Base-by-base conservation (phyloP, 2,113 vertebrate genomes). In the Larimichthys polyactis region DNA sequence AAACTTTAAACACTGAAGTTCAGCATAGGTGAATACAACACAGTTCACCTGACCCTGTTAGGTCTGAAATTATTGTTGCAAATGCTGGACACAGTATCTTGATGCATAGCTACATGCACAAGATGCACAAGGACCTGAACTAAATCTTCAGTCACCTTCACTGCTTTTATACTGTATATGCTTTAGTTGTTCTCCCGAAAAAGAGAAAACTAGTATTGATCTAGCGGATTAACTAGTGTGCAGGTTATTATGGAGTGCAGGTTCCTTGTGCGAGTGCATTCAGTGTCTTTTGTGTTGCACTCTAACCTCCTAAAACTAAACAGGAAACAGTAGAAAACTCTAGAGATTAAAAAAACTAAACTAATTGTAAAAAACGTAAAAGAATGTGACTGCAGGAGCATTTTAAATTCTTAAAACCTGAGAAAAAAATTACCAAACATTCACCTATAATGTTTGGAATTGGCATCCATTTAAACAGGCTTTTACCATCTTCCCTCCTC, bases 391-490 rank as follows among this genome's bases (percentile, higher is more conserved):
- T 32, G 22, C 10, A 11, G n/a, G 2, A 20, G 62, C 12, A 44
- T 55, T 55, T 20, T 10, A 55, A 29, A 6, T 4, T 2, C 3
- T 43, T 0, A 43, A 49, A 48, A 24, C 29, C 17, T 27, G 4
- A 44, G 0, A 27, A 6, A 22, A n/a, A 12, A 12, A 59, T 15
- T 29, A 12, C 20, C 17, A 57, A 5, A 19, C 11, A 15, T 19
- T 22, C 17, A 15, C 10, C 40, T 19, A 19, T 46, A 27, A 14
- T 11, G 14, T 55, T 44, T 24, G 4, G 59, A 49, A 49, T 72
- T 19, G 20, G 62, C 32, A 24, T 11, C 22, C 22, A 76, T 66
- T 80, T 46, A 16, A 71, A 75, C 27, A 44, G 36, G 29, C 44
- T 43, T 55, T 2, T 44, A 12, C 12, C 51, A 51, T 11, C 40